phyloP scores from a whole-genome alignment of 2,113 vertebrate species.

The Scalopus aquaticus region DNA sequence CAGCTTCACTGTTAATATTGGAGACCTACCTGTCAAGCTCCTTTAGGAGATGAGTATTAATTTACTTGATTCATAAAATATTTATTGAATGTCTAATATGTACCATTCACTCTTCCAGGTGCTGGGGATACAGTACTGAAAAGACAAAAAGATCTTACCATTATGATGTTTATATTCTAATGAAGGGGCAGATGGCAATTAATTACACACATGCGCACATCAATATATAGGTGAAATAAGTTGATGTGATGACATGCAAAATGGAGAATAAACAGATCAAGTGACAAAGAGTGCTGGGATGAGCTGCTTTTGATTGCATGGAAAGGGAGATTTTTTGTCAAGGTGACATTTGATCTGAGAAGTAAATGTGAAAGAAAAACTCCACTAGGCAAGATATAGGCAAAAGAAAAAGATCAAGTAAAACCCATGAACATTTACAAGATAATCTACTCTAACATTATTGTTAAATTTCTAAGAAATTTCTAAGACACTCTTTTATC shows the following conservation, averaged over 20 bases:
- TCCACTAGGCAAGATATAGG: too few relatives aligned
- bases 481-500: neutral
- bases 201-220: neutral
- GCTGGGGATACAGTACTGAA: neutral
- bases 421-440: neutral
- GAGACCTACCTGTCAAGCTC: neutral
- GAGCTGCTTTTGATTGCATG: neutral
- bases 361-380: neutral
- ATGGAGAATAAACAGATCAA: neutral
- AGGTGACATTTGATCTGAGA: neutral
- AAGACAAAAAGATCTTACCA: neutral
- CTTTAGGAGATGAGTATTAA: neutral
- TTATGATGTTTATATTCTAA: neutral
- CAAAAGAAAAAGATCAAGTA: neutral
- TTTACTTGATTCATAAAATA: neutral
- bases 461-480: slow-evolving; percentile 16
- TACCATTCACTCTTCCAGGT: neutral
- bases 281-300: neutral
- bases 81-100: neutral
- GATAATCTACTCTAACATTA: neutral
- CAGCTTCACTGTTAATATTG: neutral
- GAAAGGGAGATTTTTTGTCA: neutral
- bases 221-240: neutral
- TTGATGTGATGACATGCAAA: neutral
- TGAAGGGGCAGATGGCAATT: neutral